Evolutionary conservation across 2,113 vertebrate species (phyloP).

Genomic region (Bolborhynchus lineola): DNA sequence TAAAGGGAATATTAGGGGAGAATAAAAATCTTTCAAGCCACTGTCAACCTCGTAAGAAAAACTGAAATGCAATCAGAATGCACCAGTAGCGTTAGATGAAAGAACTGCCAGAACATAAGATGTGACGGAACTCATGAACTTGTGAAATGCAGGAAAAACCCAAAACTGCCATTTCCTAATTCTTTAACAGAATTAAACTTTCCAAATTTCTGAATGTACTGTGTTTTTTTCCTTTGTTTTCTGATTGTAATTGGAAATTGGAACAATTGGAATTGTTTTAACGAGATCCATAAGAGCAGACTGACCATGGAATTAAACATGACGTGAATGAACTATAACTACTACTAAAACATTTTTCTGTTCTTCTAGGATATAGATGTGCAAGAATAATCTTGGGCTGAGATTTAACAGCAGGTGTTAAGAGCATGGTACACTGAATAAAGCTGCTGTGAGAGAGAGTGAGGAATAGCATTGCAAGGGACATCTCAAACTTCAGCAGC

Average conservation of each 20-base stretch:
- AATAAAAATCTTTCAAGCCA: background rate
- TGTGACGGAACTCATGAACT: background rate
- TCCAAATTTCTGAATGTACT: background rate
- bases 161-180: background rate
- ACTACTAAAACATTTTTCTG: background rate
- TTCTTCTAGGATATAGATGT: background rate
- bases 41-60: background rate
- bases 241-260: background rate
- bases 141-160: background rate
- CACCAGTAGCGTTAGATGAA: background rate
- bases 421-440: background rate
- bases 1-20: background rate
- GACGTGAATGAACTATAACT: background rate
- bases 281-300: background rate
- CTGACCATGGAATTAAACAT: background rate
- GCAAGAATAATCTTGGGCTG: background rate
- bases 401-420: background rate
- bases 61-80: background rate
- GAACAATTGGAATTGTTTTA: background rate
- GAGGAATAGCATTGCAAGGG: background rate
- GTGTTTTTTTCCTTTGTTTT: background rate
- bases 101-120: background rate
- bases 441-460: background rate
- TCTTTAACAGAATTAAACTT: background rate
- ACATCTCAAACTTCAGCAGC: background rate